Base-by-base conservation (phyloP, 2,797 vertebrate species). In the Gallirallus australis region DNA sequence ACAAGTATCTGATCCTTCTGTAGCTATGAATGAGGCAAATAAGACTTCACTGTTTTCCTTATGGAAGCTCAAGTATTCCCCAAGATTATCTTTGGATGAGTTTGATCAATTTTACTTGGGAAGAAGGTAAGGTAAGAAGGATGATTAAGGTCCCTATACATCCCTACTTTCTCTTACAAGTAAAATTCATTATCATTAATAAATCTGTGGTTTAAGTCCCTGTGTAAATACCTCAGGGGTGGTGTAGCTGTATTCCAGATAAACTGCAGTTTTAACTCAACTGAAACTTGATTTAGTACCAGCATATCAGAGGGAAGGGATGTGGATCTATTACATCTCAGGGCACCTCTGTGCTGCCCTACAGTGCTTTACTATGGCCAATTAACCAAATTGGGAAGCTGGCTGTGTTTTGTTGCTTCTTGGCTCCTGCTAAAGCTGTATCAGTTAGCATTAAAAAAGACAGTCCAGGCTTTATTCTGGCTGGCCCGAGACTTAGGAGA, bases 1-100 rank as follows among this genome's bases (percentile, higher is more conserved):
- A 65, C 47, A 61, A 87, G 4, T 9, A 5, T 35, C 17, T 0
- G 0, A 35, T 12, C 9, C 19, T 45, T 72, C 39, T 33, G 3
- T 33, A 25, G 15, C 5, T 65, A 10, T 68, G 20, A 61, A 7
- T 72, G 53, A 78, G 31, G 15, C 16, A 78, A 79, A 65, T 52
- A 12, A 11, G 48, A 11, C 28, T 75, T 89, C 9, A 16, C 3
- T n/a, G 1, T 52, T 65, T 82, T 59, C 37, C 66, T 59, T 33
- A 6, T 16, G 25, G 42, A 86, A 71, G 5, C 6, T 61, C 37
- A 78, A 60, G 28, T 64, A 23, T 82, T 70, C 28, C 35, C 12
- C 53, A 63, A 69, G 15, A 37, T 48, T 7, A 21, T 16, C 12
- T 75, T 68, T n/a, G 47, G 20, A n/a, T 69, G 25, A 72, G 0